These are phyloP conservation scores for Watsonalla binaria DNA, from an alignment of 2,888 invertebrate species.

Conservation along the genomic window DNA sequence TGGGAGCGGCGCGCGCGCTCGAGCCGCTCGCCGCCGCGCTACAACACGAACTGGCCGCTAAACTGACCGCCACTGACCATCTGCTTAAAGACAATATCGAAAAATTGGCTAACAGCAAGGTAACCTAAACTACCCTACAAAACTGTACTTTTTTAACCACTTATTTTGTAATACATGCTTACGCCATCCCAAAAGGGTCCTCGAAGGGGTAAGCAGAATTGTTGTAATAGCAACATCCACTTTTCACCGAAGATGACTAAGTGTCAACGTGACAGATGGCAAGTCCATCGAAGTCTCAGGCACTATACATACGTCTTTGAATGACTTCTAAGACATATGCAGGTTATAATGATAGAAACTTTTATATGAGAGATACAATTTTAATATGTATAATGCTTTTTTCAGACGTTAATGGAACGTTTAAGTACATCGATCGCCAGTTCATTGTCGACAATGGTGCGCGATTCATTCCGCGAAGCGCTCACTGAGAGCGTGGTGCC, in stretches of 20 bases:
- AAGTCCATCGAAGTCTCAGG: no score
- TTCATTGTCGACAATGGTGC: slow-evolving; percentile 85
- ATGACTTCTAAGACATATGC: no score
- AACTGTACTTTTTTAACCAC: background rate
- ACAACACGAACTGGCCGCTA: slow-evolving; percentile 85
- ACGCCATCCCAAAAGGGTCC: no score
- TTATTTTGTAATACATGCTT: no score
- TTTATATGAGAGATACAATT: background rate
- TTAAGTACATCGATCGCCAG: slow-evolving; percentile 83
- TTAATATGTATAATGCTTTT: slow-evolving; percentile 6
- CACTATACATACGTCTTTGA: no score
- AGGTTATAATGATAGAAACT: background rate
- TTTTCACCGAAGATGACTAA: no score
- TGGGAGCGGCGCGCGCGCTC: slow-evolving; percentile 81
- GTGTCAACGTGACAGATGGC: no score
- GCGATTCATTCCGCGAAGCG: slow-evolving; percentile 87
- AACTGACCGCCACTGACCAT: slow-evolving; percentile 84
- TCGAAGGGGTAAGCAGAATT: no score
- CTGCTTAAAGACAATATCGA: slow-evolving; percentile 88
- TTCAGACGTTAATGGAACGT: slow-evolving; percentile 85
- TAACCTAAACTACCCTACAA: slow-evolving; percentile 29
- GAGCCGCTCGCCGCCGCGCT: slow-evolving; percentile 87
- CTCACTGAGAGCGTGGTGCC: slow-evolving; percentile 88
- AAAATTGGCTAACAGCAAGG: slow-evolving; percentile 89
- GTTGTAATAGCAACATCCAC: no score